Evolutionary conservation across 1,140 invertebrate genomes (phyloP).

Genomic region (Steinernema feltiae): DNA sequence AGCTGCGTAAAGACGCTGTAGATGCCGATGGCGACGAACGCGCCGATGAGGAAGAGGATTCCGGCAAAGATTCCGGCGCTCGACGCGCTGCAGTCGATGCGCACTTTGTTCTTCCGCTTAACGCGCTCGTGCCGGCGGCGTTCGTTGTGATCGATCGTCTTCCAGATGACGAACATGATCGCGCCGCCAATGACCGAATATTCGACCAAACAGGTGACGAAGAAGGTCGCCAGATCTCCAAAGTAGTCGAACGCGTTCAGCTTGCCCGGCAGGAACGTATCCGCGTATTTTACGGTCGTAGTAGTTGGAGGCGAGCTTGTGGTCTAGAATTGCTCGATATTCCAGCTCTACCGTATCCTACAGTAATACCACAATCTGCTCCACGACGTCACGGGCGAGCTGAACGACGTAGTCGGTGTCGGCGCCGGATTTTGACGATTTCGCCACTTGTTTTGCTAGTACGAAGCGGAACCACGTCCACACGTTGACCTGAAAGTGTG

Average conservation of each 20-base stretch:
- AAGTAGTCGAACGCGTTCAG: constrained; percentile 51
- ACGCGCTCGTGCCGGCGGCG: constrained; percentile 15
- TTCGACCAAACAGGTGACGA: constrained; percentile 56
- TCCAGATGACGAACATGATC: constrained; percentile 55
- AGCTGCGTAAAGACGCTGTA: constrained; percentile 50
- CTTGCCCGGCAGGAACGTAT: constrained; percentile 12
- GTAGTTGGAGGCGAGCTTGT: neutral
- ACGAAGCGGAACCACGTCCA: constrained; percentile 57
- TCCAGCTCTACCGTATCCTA: neutral
- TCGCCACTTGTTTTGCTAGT: constrained; percentile 47
- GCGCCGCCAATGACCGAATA: constrained; percentile 55
- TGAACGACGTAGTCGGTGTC: neutral
- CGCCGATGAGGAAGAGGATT: constrained; percentile 48
- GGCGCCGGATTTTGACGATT: constrained; percentile 14
- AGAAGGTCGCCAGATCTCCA: constrained; percentile 54
- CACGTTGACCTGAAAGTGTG: constrained; percentile 38
- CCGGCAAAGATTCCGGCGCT: constrained; percentile 53
- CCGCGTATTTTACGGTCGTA: constrained; percentile 2
- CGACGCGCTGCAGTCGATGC: constrained; percentile 56
- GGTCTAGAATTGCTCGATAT: neutral
- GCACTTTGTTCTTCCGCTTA: constrained; percentile 50
- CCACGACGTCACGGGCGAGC: constrained; percentile 8
- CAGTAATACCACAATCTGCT: constrained; percentile 4
- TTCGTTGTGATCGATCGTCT: constrained; percentile 45
- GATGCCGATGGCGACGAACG: constrained; percentile 55